These are phyloP conservation scores for Seriola rivoliana DNA, from an alignment of 2,113 vertebrate species.

Conservation along the genomic window DNA sequence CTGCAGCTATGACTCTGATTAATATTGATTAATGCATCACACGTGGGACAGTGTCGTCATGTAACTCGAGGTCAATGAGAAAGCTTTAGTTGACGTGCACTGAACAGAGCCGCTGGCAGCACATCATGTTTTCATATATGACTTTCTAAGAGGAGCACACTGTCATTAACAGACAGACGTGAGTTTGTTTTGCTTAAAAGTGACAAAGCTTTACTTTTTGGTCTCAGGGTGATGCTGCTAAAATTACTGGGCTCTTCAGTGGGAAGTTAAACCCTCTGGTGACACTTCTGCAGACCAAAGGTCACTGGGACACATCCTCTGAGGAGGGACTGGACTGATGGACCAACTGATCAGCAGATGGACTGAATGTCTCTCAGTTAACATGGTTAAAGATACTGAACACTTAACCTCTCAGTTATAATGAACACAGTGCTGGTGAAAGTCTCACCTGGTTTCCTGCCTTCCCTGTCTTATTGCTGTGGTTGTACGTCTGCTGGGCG, in stretches of 20 bases:
- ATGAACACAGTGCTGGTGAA: neutral
- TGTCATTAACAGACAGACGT: neutral
- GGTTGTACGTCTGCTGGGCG: conserved; percentile 89
- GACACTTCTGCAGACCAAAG: neutral
- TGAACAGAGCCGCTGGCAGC: neutral
- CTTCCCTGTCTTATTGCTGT: conserved; percentile 84
- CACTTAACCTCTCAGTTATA: neutral
- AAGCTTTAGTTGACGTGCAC: neutral
- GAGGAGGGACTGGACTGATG: neutral
- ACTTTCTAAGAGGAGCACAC: neutral
- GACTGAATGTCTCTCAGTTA: neutral
- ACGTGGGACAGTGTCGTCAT: neutral
- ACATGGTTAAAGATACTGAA: neutral
- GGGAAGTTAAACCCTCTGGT: neutral
- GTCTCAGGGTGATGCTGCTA: neutral
- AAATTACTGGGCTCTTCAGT: neutral
- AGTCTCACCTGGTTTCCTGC: conserved; percentile 90
- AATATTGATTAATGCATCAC: conserved; percentile 18
- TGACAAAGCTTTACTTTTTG: neutral
- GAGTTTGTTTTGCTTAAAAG: neutral
- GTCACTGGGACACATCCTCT: neutral
- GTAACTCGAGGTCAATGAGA: neutral
- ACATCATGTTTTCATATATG: neutral
- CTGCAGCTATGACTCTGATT: conserved; percentile 1
- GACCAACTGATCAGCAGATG: neutral